phyloP scores from a whole-genome alignment of 1,140 invertebrate genomes.

The Diorhabda sublineata region DNA sequence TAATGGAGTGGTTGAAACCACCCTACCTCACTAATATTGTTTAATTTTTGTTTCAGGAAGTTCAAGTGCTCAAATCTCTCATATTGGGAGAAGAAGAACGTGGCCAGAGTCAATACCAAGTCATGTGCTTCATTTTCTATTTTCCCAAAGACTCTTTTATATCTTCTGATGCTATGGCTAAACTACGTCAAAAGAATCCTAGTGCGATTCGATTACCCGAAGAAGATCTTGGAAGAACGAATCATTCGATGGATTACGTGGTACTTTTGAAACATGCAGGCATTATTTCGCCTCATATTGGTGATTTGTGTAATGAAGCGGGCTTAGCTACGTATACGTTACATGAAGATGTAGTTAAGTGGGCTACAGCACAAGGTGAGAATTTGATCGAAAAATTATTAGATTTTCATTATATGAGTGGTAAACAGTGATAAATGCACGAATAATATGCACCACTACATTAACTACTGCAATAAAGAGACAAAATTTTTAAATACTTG shows the following conservation, averaged over 20 bases:
- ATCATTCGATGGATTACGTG: conserved; percentile 77
- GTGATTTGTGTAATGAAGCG: conserved; percentile 70
- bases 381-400: neutral
- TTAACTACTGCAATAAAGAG: too few relatives aligned
- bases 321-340: conserved; percentile 72
- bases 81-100: conserved; percentile 95
- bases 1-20: neutral
- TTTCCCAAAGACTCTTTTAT: conserved; percentile 90
- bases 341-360: conserved; percentile 71
- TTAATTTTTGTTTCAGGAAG: conserved; percentile 64
- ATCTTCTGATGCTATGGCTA: conserved; percentile 94
- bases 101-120: conserved; percentile 84
- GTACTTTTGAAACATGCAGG: conserved; percentile 62
- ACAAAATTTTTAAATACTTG: too few relatives aligned
- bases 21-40: neutral
- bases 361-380: conserved; percentile 70
- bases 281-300: conserved; percentile 71
- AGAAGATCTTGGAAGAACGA: conserved; percentile 75
- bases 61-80: conserved; percentile 84
- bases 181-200: conserved; percentile 81
- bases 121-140: conserved; percentile 87
- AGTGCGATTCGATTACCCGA: conserved; percentile 68
- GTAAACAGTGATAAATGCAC: neutral
- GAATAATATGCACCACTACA: too few relatives aligned
- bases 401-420: neutral